Evolutionary conservation across 2,113 vertebrate genomes (phyloP), one percentile per base, ranked within the genome.

Genomic region (Mustela nigripes): DNA sequence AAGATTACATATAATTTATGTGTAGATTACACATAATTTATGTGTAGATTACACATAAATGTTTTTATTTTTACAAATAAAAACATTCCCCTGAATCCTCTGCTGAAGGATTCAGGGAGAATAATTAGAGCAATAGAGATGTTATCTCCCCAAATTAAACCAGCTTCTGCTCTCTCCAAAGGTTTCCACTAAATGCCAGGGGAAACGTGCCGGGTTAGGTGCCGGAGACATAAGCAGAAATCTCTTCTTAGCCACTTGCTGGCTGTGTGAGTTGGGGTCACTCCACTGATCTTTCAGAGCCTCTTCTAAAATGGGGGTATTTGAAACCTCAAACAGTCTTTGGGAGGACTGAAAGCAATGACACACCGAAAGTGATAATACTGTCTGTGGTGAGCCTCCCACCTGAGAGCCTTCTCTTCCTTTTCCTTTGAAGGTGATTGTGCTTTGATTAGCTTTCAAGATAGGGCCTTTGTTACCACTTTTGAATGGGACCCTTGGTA

Each of bases 51-150:
- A 39, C 39, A 39, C 39, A 39, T 39, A 39, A 39, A 39, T 39
- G 39, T 39, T 39, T 39, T 39, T 39, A 39, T 39, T 39, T 39
- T 94, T 89, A 94, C 60, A 91, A 73, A 85, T 89, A 39, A 84
- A 91, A 95, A 31, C 0, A 1, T 50, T 92, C 87, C 39, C 50
- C 92, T 3, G 15, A 81, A 48, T 84, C 18, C 89, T 74, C 85
- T 63, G 73, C 65, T 91, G 86, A 95, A 83, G 71, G 85, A 92
- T 48, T 33, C 6, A 7, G 85, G 76, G 78, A 84, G 22, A 90
- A 84, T 92, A 76, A 84, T 93, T 96, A 88, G 80, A 95, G 83
- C 26, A 48, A 82, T 0, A 91, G 74, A 96, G 48, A 63, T 16
- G 63, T 81, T 22, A 60, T 8, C 31, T n/a, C 19, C 58, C 42